Conservation (phyloP, 2,113 vertebrate species). For the Oreochromis niloticus region DNA sequence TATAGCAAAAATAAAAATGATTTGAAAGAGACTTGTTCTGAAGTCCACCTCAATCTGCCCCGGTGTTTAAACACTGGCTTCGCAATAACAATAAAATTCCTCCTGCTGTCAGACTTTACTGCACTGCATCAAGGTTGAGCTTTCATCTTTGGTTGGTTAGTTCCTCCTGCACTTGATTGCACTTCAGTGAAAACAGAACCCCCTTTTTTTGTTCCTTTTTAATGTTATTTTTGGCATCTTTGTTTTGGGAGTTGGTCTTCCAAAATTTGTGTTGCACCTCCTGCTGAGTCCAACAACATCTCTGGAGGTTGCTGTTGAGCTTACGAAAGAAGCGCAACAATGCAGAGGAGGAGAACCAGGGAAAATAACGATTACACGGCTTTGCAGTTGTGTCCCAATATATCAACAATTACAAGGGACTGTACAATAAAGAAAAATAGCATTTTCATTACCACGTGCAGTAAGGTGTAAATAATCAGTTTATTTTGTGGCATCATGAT, state of each 20-base stretch:
- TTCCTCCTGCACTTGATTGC: neutral
- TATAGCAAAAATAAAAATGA: neutral
- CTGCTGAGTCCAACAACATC: neutral
- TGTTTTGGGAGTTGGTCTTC: neutral
- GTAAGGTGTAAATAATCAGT: conserved; percentile 21
- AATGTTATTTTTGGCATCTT: neutral
- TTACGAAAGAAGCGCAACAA: neutral
- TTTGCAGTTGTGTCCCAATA: neutral
- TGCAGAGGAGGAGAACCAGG: neutral
- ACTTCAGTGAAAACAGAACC: neutral
- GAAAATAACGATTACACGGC: neutral
- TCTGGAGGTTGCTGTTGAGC: neutral
- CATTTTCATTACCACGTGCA: conserved; percentile 1
- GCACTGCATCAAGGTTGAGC: neutral
- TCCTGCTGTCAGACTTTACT: neutral
- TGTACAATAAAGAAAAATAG: neutral
- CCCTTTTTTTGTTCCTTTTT: neutral
- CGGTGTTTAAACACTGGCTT: neutral
- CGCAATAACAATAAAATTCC: neutral
- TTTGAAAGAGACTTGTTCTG: neutral
- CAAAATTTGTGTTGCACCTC: neutral
- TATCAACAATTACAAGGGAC: conserved; percentile 22
- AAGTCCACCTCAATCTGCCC: neutral
- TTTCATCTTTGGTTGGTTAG: neutral
- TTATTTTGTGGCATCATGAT: conserved; percentile 6